These are phyloP conservation scores for Augochlora pura DNA, from an alignment of 1,140 invertebrate genomes.

Conservation along the genomic window DNA sequence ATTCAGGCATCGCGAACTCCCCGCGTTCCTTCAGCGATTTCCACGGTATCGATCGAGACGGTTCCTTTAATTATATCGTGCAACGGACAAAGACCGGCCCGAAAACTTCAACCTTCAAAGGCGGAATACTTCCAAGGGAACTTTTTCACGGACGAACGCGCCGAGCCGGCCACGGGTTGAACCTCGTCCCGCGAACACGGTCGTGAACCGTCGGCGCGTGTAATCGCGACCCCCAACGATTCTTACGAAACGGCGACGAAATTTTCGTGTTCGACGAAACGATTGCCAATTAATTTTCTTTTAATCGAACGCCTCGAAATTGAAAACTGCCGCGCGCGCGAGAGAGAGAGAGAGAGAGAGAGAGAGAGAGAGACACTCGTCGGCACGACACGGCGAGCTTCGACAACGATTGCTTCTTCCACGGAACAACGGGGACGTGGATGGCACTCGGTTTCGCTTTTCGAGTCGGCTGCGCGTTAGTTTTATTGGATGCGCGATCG, in stretches of 20 bases:
- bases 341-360: too few relatives aligned
- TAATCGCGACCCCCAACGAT: neutral
- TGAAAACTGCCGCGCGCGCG: neutral
- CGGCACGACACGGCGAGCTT: neutral
- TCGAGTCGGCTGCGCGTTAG: slow-evolving; percentile 11
- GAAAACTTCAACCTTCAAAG: neutral
- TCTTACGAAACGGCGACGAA: neutral
- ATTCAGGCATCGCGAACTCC: too few relatives aligned
- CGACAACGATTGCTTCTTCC: neutral
- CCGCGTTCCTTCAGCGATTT: too few relatives aligned
- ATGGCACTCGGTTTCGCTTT: neutral
- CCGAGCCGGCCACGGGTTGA: neutral
- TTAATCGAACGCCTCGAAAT: neutral
- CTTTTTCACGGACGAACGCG: neutral
- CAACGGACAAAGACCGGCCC: neutral
- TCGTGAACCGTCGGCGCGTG: neutral
- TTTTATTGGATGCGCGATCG: slow-evolving; percentile 21
- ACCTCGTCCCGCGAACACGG: neutral
- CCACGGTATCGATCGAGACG: neutral
- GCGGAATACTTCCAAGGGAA: too few relatives aligned
- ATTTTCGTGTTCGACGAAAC: neutral
- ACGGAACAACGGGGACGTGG: too few relatives aligned
- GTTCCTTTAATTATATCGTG: neutral
- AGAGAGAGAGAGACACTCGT: too few relatives aligned
- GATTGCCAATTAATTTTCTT: neutral